These are phyloP conservation scores for Oxyruncus cristatus DNA, from an alignment of 2,113 vertebrate species.

Conservation along the genomic window DNA sequence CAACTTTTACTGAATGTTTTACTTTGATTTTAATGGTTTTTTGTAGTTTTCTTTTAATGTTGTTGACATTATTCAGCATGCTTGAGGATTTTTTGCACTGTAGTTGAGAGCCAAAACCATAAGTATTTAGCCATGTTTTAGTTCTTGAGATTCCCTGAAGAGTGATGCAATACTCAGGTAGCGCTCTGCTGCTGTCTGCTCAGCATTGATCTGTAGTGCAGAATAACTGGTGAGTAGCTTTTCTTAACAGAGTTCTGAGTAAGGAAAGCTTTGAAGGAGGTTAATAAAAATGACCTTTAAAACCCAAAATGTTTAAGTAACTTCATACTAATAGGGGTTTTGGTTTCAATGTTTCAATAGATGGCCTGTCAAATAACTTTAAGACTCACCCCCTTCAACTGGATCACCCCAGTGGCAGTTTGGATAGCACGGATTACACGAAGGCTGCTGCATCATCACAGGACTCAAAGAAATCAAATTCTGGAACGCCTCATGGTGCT, in stretches of 20 bases:
- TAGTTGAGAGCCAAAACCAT: accelerated
- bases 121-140: neutral
- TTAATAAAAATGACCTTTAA: neutral
- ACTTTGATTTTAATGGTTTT: neutral
- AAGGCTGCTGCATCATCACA: conserved; percentile 49
- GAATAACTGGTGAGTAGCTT: neutral
- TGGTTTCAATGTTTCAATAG: conserved; percentile 63
- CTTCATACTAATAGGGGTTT: neutral
- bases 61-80: neutral
- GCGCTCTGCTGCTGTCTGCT: neutral
- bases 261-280: neutral
- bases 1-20: neutral
- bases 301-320: neutral
- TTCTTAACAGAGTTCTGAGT: neutral
- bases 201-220: neutral
- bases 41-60: neutral
- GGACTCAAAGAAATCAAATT: conserved; percentile 75
- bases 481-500: conserved; percentile 79
- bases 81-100: neutral
- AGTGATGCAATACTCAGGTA: accelerated
- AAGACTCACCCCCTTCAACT: conserved; percentile 85
- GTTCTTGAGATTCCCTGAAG: neutral
- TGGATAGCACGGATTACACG: conserved; percentile 72
- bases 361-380: conserved; percentile 76
- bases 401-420: conserved; percentile 71